A percentile compares a stretch with the other conserved stretches of the same genome.
phyloP scores from a whole-genome alignment of 1,140 invertebrate genomes.

The Bombus huntii region DNA sequence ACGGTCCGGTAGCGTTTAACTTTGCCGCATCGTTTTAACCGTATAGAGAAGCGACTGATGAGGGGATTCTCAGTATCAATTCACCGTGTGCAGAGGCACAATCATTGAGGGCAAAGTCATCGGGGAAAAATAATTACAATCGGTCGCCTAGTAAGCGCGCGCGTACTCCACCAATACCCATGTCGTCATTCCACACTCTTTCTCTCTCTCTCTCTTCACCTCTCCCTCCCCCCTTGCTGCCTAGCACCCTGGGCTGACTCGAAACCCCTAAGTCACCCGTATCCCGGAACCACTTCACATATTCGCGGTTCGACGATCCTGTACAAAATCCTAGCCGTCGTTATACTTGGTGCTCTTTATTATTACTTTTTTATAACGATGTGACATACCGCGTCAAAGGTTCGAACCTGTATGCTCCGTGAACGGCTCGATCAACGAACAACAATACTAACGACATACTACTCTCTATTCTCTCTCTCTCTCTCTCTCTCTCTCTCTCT shows the following conservation, averaged over 20 bases:
- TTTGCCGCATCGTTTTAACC: slow-evolving; percentile 60
- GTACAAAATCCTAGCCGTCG: slow-evolving; percentile 78
- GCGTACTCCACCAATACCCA: slow-evolving; percentile 44
- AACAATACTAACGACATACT: slow-evolving; percentile 62
- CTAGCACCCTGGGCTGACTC: not conserved
- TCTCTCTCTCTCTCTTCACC: not conserved
- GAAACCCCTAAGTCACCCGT: slow-evolving; percentile 36
- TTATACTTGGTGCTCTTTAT: slow-evolving; percentile 75
- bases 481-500: not conserved
- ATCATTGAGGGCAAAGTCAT: slow-evolving; percentile 66
- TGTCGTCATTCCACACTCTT: not conserved
- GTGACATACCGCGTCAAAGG: slow-evolving; percentile 69
- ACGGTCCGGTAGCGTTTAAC: slow-evolving; percentile 72
- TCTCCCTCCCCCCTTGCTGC: not conserved
- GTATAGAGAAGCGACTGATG: slow-evolving; percentile 62
- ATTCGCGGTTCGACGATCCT: slow-evolving; percentile 76
- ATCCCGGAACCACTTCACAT: slow-evolving; percentile 74
- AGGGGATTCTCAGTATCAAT: slow-evolving; percentile 71
- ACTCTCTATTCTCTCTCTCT: not conserved
- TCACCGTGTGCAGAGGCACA: slow-evolving; percentile 62
- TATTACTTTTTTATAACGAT: slow-evolving; percentile 72
- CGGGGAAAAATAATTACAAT: slow-evolving; percentile 80
- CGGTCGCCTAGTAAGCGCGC: slow-evolving; percentile 61
- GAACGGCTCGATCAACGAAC: slow-evolving; percentile 54
- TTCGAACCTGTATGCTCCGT: slow-evolving; percentile 51